Percentiles rank a stretch among this genome's conserved stretches.
Evolutionary conservation across 2,113 vertebrate species (phyloP).

Genomic region (Talpa occidentalis): DNA sequence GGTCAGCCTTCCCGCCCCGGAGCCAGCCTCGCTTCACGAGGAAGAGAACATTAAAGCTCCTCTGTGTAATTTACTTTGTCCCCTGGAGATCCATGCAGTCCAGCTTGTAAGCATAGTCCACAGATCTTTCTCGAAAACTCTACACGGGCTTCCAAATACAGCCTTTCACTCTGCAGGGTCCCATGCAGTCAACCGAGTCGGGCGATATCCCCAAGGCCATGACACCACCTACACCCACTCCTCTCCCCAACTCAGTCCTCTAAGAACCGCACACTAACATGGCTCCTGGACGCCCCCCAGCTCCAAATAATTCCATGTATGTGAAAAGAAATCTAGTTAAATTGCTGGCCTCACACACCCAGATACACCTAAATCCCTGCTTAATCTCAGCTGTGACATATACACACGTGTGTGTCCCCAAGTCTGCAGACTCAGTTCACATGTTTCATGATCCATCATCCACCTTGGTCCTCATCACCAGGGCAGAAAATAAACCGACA

Average conservation of each 20-base stretch:
- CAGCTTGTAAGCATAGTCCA: not conserved
- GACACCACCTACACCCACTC: not conserved
- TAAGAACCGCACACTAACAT: not conserved
- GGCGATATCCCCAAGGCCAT: not conserved
- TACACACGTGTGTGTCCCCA: not conserved
- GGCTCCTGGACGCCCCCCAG: not conserved
- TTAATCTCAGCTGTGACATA: not conserved
- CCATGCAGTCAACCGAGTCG: not conserved
- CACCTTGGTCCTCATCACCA: not conserved
- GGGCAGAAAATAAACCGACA: not conserved
- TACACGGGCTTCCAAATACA: not conserved
- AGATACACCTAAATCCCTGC: not conserved
- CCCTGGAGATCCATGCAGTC: not conserved
- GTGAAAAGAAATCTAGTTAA: not conserved
- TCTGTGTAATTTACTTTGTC: not conserved
- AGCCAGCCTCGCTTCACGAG: not conserved
- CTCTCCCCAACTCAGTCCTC: not conserved
- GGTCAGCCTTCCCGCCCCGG: not conserved
- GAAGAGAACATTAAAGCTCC: not conserved
- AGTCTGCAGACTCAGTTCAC: not conserved
- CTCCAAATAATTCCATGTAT: not conserved
- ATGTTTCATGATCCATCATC: not conserved
- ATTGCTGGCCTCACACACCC: not conserved
- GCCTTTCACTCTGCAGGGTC: not conserved
- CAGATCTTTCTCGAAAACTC: slow-evolving; percentile 19